These are phyloP conservation scores for Thymelicus acteon DNA, from an alignment of 2,888 invertebrate species.

Conservation along the genomic window DNA sequence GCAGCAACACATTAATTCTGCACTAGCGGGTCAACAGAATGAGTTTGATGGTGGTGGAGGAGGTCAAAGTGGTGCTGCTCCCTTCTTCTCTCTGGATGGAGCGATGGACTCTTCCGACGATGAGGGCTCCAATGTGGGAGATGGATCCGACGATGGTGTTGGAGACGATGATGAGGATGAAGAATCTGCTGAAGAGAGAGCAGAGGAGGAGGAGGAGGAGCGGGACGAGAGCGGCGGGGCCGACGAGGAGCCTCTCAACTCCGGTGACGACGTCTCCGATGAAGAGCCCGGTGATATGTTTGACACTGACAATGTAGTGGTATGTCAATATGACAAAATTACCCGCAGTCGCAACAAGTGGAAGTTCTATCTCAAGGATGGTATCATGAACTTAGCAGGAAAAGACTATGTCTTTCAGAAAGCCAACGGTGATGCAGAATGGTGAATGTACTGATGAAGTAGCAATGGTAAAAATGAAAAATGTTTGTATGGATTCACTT, in stretches of 20 bases:
- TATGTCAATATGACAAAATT: slow-evolving; percentile 99
- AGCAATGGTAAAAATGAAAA: slow-evolving; percentile 47
- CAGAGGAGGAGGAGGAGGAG: slow-evolving; percentile 88
- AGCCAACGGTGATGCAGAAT: slow-evolving; percentile 99
- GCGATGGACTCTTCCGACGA: slow-evolving; percentile 90
- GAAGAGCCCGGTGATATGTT: slow-evolving; percentile 97
- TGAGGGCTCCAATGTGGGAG: slow-evolving; percentile 87
- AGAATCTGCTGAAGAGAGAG: slow-evolving; percentile 88
- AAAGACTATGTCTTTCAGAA: slow-evolving; percentile 99
- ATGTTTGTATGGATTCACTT: slow-evolving; percentile 66
- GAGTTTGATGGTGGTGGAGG: slow-evolving; percentile 80
- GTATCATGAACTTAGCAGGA: slow-evolving; percentile 99
- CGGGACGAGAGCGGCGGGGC: slow-evolving; percentile 87
- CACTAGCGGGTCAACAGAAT: slow-evolving; percentile 84
- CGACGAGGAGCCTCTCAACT: slow-evolving; percentile 96
- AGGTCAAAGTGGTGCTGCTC: slow-evolving; percentile 73
- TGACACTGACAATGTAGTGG: slow-evolving; percentile 99
- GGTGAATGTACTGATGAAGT: slow-evolving; percentile 86
- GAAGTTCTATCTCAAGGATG: slow-evolving; percentile 99
- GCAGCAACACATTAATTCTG: slow-evolving; percentile 95
- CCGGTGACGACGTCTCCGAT: slow-evolving; percentile 98
- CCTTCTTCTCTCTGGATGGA: slow-evolving; percentile 85
- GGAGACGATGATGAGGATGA: slow-evolving; percentile 91
- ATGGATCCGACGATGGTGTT: slow-evolving; percentile 88
- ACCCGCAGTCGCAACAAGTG: slow-evolving; percentile 99